Percentiles rank a stretch among this genome's conserved stretches.
Conservation (phyloP, 2,113 vertebrate species). For the Myotis yumanensis region DNA sequence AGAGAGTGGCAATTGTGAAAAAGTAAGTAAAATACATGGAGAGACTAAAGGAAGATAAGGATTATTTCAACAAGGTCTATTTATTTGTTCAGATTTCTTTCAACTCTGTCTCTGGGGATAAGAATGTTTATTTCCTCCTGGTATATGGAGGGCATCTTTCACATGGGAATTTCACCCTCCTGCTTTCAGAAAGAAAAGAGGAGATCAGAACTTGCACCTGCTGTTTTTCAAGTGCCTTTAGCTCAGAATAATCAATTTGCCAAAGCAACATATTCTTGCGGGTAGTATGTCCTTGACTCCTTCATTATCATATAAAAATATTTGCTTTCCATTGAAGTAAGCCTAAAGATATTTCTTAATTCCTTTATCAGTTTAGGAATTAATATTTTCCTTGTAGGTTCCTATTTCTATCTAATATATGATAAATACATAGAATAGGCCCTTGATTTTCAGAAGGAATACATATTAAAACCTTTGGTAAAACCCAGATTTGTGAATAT, state of each 20-base stretch:
- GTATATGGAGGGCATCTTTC: neutral
- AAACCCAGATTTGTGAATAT: neutral
- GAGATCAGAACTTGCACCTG: neutral
- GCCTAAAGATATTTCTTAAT: neutral
- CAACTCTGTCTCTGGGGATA: neutral
- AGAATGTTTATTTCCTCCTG: neutral
- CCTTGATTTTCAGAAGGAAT: neutral
- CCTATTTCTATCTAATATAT: neutral
- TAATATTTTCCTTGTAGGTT: neutral
- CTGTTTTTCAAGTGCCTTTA: neutral
- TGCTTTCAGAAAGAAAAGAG: neutral
- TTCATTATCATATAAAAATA: neutral
- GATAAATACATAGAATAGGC: neutral
- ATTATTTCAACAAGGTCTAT: neutral
- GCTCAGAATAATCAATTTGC: neutral
- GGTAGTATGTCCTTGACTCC: neutral
- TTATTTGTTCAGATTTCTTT: neutral
- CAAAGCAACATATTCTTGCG: neutral
- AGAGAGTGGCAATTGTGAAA: neutral
- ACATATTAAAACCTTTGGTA: neutral
- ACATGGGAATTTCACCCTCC: neutral
- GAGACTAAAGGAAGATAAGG: neutral
- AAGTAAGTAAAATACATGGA: neutral
- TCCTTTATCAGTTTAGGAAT: neutral
- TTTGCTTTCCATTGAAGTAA: constrained; percentile 9